Evolutionary conservation across 2,888 invertebrate genomes (phyloP), one percentile per base, ranked within the genome.

Genomic region (Stenurella melanura): DNA sequence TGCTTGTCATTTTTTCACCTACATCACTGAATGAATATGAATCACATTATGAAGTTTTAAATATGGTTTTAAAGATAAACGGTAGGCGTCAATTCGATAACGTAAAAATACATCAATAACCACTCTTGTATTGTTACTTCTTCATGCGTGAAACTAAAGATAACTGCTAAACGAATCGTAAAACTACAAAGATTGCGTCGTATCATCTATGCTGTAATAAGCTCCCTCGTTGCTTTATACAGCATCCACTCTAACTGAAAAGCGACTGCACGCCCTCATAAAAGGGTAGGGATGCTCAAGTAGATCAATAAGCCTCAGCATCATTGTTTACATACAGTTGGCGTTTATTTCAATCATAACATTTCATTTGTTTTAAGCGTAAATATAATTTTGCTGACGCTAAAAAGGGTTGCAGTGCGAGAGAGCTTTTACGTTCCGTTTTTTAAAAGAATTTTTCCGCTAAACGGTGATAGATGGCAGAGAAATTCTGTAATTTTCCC

Each of bases 191-290:
- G 76, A 78, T 78, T 70, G 63, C 56, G 73, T 73, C 58, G 76
- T 70, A 66, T 73, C 60, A 34, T 61, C 19, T 26, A 61, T 58
- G 72, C 60, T 60, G 73, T 80, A 79, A 81, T 81, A 78, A 76
- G 79, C 79, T 76, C 72, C 72, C 76, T 79, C 78, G 73, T 74
- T n/a, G 74, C 70, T 60, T 72, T 75, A 30, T 75, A 72, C 60
- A 66, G 74, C 66, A 57, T 67, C 67, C 73, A 34, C 70, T 58
- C 73, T 34, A 56, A 70, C 57, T 42, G 42, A 63, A 73, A 73
- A n/a, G 66, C 64, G 17, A 34, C 73, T 56, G 57, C 67, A 68
- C 68, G 58, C 58, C 30, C 66, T 11, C 66, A 30, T 30, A 17
- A 57, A 56, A 42, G 30, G 64, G 63, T 38, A 66, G 66, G 67